A percentile compares a stretch with the other conserved stretches of the same genome.
These are phyloP conservation scores for Drosophila persimilis DNA, from an alignment of 1,140 invertebrate genomes.

Conservation along the genomic window DNA sequence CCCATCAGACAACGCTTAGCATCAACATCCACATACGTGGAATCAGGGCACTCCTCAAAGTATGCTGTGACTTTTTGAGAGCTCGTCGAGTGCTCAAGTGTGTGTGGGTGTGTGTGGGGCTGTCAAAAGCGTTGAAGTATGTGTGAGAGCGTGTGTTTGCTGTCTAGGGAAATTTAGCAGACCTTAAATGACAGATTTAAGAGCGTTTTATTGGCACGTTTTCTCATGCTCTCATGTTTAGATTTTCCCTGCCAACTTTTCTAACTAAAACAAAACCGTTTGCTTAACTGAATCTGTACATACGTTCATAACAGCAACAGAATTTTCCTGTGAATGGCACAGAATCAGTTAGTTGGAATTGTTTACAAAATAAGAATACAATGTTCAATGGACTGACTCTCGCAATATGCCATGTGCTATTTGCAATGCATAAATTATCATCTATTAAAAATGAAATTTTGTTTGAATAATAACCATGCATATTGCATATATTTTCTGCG, in stretches of 20 bases:
- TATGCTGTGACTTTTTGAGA: conserved; percentile 17
- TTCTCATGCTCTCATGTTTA: no score
- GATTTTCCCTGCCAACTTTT: no score
- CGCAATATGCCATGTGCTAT: background rate
- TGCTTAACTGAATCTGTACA: no score
- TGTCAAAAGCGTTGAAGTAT: conserved; percentile 1
- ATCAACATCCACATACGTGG: conserved; percentile 6
- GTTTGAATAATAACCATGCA: no score
- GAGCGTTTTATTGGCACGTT: background rate
- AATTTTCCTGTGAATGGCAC: no score
- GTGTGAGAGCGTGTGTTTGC: conserved; percentile 10
- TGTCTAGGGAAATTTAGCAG: conserved; percentile 2
- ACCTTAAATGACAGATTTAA: conserved; percentile 9
- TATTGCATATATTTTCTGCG: background rate
- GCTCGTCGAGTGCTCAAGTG: conserved; percentile 5
- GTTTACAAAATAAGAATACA: background rate
- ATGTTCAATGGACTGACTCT: conserved; percentile 6
- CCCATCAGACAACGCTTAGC: conserved; percentile 9
- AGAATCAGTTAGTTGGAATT: conserved; percentile 1
- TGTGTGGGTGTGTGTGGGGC: conserved; percentile 6
- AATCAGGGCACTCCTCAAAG: conserved; percentile 8
- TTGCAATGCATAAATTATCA: conserved; percentile 5
- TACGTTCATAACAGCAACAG: no score
- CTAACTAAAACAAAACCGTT: no score
- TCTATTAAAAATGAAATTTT: conserved; percentile 2